Evolutionary conservation across 1,140 invertebrate species (phyloP).

Genomic region (Doryteuthis pealeii): DNA sequence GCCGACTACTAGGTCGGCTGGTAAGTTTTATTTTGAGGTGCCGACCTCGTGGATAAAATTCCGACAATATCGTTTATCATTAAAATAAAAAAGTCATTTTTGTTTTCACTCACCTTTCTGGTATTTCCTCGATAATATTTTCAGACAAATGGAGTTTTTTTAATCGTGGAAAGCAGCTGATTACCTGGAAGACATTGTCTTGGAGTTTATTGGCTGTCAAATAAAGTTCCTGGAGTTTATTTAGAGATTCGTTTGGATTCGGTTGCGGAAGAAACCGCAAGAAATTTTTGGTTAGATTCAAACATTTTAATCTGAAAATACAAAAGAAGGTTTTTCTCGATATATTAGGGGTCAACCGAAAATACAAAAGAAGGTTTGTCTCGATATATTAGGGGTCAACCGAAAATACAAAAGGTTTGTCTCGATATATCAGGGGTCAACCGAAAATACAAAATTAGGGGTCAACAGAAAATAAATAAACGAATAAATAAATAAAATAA

Average conservation of each 20-base stretch:
- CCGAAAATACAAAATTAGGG: no score
- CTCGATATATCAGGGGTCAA: neutral
- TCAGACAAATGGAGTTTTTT: slow-evolving; percentile 55
- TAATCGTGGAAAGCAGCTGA: slow-evolving; percentile 51
- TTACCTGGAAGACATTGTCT: slow-evolving; percentile 45
- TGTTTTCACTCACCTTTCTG: slow-evolving; percentile 50
- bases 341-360: slow-evolving; percentile 30
- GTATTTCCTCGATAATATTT: slow-evolving; percentile 52
- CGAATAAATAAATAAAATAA: no score
- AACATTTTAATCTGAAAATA: slow-evolving; percentile 44
- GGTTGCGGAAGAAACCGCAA: slow-evolving; percentile 44
- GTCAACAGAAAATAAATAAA: no score
- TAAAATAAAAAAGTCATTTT: no score
- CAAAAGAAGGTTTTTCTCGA: neutral
- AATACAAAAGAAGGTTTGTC: slow-evolving; percentile 14
- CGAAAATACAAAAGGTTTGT: slow-evolving; percentile 25
- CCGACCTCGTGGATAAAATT: no score
- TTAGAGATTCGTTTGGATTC: slow-evolving; percentile 49
- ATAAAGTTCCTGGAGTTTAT: slow-evolving; percentile 57
- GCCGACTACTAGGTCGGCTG: no score
- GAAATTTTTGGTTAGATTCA: slow-evolving; percentile 49
- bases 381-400: slow-evolving; percentile 20
- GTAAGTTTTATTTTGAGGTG: no score
- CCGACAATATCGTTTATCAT: no score
- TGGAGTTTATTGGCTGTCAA: slow-evolving; percentile 53